Evolutionary conservation across 2,797 vertebrate species (phyloP).

Genomic region (Semotilus atromaculatus): DNA sequence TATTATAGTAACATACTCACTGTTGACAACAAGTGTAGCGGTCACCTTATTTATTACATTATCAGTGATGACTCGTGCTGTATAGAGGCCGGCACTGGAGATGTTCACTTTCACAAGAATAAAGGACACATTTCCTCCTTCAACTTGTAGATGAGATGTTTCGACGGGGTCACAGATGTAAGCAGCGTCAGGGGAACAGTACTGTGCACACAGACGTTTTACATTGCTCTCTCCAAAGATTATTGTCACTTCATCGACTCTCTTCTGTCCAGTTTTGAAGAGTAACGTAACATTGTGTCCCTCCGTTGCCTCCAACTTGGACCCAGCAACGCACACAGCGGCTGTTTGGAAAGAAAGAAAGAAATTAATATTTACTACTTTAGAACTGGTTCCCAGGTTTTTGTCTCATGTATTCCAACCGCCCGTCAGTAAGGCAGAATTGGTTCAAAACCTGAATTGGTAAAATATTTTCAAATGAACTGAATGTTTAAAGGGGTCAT

Average conservation of each 20-base stretch:
- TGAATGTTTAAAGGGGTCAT: too few species aligned
- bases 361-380: too few species aligned
- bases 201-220: background rate
- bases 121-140: background rate
- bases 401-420: background rate
- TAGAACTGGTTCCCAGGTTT: background rate
- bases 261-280: background rate
- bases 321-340: too few species aligned
- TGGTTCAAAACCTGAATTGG: too few species aligned
- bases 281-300: background rate
- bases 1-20: background rate
- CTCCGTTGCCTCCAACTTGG: background rate
- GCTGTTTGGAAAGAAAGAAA: too few species aligned
- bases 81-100: background rate
- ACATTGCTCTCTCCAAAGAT: background rate
- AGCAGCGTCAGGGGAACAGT: background rate
- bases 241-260: background rate
- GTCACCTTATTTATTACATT: accelerated
- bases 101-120: background rate
- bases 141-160: background rate
- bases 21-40: background rate
- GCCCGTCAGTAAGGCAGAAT: background rate
- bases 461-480: too few species aligned
- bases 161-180: background rate
- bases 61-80: accelerated